Base-by-base conservation (phyloP, 2,888 invertebrate genomes). In the Meteorus colon region DNA sequence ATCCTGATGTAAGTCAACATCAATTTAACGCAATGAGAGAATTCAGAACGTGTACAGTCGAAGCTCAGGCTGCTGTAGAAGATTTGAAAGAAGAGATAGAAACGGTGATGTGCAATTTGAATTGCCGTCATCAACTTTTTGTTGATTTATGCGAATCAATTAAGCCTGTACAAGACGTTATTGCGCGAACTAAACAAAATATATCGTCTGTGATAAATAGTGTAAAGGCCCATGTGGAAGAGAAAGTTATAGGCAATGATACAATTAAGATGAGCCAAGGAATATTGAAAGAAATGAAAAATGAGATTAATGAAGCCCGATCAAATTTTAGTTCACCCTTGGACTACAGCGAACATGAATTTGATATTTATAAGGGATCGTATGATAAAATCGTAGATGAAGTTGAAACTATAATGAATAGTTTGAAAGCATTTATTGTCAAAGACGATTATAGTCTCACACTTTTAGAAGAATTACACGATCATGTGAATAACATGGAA, bases 11-110 rank as follows among this genome's bases (percentile, higher is more conserved):
- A 63, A 66, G 19, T 63, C 60, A 77, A 78, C 83, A 85, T 31
- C 88, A 88, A 74, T 87, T 86, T 59, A 84, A 83, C 48, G 84
- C 86, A 76, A 89, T 89, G 87, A 88, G 87, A 78, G 85, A 88
- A 81, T 87, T 87, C 74, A 80, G 85, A 81, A 69, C 87, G n/a
- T 89, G 88, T 62, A 86, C 87, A 34, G 86, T 87, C 5, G 88
- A 89, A 76, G 88, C 86, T 37, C 88, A 89, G 83, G 84, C 87
- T 48, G 86, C 87, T 19, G 86, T 86, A 16, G 87, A 89, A 81
- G 86, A 88, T 75, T 85, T 89, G 41, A 82, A 82, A 12, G 88
- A 89, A 78, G 88, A 88, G 81, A 83, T 87, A 71, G 82, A 81
- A 51, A 77, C 79, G 6, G 82, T 88, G 51, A 80, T 85, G 62